phyloP scores from a whole-genome alignment of 2,113 vertebrate species.

The Cygnus buccinator region DNA sequence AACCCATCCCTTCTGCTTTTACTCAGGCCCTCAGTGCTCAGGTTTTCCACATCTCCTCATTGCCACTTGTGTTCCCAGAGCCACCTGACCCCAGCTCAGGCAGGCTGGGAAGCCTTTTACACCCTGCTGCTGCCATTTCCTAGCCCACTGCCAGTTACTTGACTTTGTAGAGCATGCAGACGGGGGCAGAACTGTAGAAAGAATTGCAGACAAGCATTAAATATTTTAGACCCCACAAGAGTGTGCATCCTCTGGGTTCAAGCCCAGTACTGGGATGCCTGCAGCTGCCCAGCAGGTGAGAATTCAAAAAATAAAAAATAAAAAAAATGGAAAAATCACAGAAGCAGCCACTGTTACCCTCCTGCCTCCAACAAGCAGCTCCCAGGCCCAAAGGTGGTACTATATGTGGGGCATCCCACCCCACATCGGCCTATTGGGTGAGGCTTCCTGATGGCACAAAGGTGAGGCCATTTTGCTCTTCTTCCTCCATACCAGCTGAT shows the following conservation, averaged over 20 bases:
- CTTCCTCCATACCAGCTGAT: background rate
- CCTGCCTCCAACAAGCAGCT: background rate
- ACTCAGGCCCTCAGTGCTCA: background rate
- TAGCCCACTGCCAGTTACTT: rapidly evolving
- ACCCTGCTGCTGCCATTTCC: background rate
- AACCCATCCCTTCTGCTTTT: background rate
- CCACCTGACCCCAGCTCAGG: background rate
- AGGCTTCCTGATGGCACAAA: background rate
- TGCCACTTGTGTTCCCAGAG: background rate
- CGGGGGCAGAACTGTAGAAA: background rate
- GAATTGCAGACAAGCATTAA: background rate
- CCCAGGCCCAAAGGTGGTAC: rapidly evolving
- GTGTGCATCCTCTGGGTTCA: background rate
- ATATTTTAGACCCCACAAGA: background rate
- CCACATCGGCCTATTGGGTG: background rate
- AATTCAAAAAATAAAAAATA: background rate
- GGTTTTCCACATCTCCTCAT: background rate
- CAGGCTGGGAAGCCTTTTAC: background rate
- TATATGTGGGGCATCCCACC: background rate
- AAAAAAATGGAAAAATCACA: background rate
- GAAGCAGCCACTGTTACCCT: background rate
- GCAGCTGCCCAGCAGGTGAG: background rate
- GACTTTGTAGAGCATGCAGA: background rate
- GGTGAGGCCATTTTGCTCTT: background rate
- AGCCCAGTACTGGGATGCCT: rapidly evolving